Base-by-base conservation (phyloP, 2,888 invertebrate genomes). In the Nomada fucata region DNA sequence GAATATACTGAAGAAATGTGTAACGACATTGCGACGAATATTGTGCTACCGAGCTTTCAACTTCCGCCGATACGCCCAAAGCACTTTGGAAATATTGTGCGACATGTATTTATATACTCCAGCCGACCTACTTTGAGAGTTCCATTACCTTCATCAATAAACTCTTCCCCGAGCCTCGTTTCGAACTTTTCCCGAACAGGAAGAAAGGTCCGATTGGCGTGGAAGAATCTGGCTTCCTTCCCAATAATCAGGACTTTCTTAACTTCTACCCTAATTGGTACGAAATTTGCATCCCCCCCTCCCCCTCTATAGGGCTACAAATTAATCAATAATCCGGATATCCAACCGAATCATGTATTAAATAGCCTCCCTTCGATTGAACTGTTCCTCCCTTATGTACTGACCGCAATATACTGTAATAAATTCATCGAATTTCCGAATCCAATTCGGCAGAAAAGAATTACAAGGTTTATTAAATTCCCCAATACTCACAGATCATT, bases 41-140 rank as follows among this genome's bases (percentile, higher is more conserved):
- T 67, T n/a, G 36, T 52, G n/a, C 67, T 20, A 26, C 60, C 53
- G 47, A 70, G 53, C 20, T 63, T 61, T 29, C 44, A 53, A 50
- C 77, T 79, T 72, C 50, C 50, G 47, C 42, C 65, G 42, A 67
- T 26, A 50, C 53, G 55, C 29, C n/a, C 7, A 47, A 53, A 72
- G 44, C 52, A 53, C 68, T 72, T 68, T 57, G 57, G 57, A 72
- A 68, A 78, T 79, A 80, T 80, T 78, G 63, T 79, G 68, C 68
- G 79, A 80, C 80, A 79, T 79, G 78, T 80, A 80, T 80, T 80
- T 78, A 80, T 79, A 79, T 26, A 72, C 44, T n/a, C 15, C 18
- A 11, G 47, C 42, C 67, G 79, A 80, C 80, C 80, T 79, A 80
- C 52, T 80, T 80, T 2, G 1, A 18, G 63, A 80, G 29, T 79